Percentiles rank a stretch among this genome's conserved stretches.
These are phyloP conservation scores for Sebastes steindachneri DNA, from an alignment of 2,797 vertebrate genomes.

Conservation along the genomic window DNA sequence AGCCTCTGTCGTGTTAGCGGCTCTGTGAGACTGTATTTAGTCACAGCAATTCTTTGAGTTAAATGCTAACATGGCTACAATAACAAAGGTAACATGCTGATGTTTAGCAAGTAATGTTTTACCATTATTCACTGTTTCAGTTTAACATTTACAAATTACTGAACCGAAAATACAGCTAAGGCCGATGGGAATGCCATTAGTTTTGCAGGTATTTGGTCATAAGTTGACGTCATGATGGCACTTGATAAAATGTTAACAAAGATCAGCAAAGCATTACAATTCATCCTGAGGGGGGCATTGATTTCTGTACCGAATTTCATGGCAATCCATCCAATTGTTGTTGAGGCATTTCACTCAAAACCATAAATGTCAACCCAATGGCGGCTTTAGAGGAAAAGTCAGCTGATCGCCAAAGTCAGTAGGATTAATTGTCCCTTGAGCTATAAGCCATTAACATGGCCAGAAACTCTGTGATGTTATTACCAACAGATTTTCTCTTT, in stretches of 20 bases:
- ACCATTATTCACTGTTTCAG: too few relatives aligned
- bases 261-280: background rate
- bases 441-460: background rate
- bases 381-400: background rate
- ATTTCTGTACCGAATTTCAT: background rate
- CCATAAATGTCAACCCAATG: background rate
- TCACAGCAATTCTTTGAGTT: too few relatives aligned
- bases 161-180: background rate
- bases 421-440: background rate
- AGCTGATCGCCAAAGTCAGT: background rate
- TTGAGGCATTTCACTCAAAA: background rate
- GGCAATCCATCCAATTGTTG: background rate
- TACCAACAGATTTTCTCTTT: background rate
- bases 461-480: background rate
- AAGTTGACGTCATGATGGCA: background rate
- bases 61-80: too few relatives aligned
- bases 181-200: background rate
- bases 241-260: background rate
- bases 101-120: too few relatives aligned
- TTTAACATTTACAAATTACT: background rate
- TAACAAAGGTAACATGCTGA: too few relatives aligned
- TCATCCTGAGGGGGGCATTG: background rate
- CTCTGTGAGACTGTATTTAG: fast-evolving
- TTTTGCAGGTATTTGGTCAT: background rate
- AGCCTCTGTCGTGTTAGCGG: too few relatives aligned